phyloP scores from a whole-genome alignment of 2,888 invertebrate species.

The Sabellastarte sp. region DNA sequence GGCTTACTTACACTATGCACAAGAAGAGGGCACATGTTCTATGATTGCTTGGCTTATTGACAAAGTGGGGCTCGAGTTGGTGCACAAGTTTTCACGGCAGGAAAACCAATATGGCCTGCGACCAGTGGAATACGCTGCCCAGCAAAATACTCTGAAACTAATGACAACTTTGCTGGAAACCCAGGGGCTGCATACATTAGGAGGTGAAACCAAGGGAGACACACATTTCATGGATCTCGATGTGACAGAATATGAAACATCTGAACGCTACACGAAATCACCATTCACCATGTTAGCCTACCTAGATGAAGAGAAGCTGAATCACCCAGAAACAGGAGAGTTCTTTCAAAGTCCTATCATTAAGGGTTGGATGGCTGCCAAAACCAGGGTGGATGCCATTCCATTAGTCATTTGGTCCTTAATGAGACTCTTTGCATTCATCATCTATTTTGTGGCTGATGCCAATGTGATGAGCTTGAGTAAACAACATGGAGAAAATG shows the following conservation, averaged over 20 bases:
- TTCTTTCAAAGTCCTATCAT: not conserved
- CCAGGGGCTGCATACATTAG: conserved; percentile 6
- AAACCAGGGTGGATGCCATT: not conserved
- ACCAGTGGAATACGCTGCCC: conserved; percentile 11
- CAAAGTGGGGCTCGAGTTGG: not conserved
- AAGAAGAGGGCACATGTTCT: no score
- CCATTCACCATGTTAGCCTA: conserved; percentile 2
- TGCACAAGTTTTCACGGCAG: conserved; percentile 1
- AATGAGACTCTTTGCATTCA: not conserved
- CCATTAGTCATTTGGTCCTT: not conserved
- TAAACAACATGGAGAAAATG: not conserved
- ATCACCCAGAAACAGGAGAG: not conserved
- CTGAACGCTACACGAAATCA: not conserved
- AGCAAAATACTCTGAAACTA: conserved; percentile 1
- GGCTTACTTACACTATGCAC: conserved; percentile 8
- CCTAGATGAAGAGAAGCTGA: conserved; percentile 2
- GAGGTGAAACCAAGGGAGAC: conserved; percentile 2
- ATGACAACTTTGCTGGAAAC: conserved; percentile 6
- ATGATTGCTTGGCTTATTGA: not conserved
- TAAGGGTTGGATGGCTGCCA: not conserved
- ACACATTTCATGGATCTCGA: conserved; percentile 7
- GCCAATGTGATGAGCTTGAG: not conserved
- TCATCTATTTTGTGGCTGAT: no score
- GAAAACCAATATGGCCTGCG: conserved; percentile 9
- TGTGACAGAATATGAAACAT: conserved; percentile 9